Conservation (phyloP, 2,113 vertebrate genomes). For the Macaca nemestrina region DNA sequence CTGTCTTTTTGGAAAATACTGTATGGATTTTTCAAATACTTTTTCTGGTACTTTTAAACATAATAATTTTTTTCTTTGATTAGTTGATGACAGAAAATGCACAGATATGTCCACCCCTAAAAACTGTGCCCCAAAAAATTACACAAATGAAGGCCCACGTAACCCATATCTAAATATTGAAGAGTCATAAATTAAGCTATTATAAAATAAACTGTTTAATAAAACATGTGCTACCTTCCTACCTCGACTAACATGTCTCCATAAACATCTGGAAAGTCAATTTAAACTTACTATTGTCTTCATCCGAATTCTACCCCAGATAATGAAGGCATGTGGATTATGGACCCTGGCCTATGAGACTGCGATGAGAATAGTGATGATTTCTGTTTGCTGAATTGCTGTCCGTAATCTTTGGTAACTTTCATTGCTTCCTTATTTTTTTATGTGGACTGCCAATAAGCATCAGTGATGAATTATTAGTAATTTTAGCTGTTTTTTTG, state of each 20-base stretch:
- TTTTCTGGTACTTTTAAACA: background rate
- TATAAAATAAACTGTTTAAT: background rate
- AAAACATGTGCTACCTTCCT: background rate
- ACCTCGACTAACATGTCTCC: background rate
- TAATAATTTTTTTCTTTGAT: background rate
- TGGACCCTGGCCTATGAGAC: too few relatives aligned
- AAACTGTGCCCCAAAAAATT: background rate
- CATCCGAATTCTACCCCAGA: background rate
- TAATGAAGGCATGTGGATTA: fast-evolving
- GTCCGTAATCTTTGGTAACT: background rate
- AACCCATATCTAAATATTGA: background rate
- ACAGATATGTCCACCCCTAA: background rate
- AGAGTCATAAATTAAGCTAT: background rate
- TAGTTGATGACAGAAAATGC: background rate
- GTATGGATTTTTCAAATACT: background rate
- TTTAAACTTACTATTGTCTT: background rate
- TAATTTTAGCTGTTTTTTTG: background rate
- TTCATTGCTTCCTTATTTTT: background rate
- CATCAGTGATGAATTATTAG: background rate
- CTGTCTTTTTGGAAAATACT: background rate
- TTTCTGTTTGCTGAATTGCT: background rate
- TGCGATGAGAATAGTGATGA: background rate
- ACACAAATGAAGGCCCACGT: background rate
- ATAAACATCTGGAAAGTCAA: background rate
- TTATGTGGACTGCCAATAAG: background rate